These are phyloP conservation scores for Ceratina australensis DNA, from an alignment of 1,140 invertebrate species.

Conservation along the genomic window DNA sequence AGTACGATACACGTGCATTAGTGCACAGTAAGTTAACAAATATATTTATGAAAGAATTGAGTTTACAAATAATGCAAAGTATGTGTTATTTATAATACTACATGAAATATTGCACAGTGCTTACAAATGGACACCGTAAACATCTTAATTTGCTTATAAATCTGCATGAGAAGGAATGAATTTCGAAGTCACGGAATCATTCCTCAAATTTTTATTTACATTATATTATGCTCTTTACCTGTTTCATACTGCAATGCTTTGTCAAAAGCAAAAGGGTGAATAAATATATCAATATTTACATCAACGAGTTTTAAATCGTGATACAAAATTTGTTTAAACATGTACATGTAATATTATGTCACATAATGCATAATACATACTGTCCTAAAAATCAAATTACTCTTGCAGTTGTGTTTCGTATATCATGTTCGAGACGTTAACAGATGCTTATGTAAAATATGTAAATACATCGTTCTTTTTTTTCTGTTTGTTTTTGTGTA, in stretches of 20 bases:
- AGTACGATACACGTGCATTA: too few species aligned
- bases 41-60: too few species aligned
- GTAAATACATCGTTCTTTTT: not conserved
- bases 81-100: too few species aligned
- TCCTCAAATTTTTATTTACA: slow-evolving; percentile 28
- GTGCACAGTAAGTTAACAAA: too few species aligned
- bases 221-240: not conserved
- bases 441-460: not conserved
- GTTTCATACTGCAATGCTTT: not conserved
- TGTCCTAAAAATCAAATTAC: not conserved
- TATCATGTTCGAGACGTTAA: too few species aligned
- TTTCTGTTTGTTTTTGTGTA: not conserved
- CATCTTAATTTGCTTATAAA: not conserved
- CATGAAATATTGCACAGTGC: too few species aligned
- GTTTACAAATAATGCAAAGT: too few species aligned
- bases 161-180: not conserved
- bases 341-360: slow-evolving; percentile 16
- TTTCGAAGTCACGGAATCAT: not conserved
- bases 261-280: not conserved
- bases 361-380: not conserved
- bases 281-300: slow-evolving; percentile 44
- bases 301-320: not conserved
- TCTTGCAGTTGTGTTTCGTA: not conserved
- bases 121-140: too few species aligned
- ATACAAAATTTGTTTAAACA: slow-evolving; percentile 13